Conservation (phyloP, 2,113 vertebrate species). For the Potamarius usumacintae region DNA sequence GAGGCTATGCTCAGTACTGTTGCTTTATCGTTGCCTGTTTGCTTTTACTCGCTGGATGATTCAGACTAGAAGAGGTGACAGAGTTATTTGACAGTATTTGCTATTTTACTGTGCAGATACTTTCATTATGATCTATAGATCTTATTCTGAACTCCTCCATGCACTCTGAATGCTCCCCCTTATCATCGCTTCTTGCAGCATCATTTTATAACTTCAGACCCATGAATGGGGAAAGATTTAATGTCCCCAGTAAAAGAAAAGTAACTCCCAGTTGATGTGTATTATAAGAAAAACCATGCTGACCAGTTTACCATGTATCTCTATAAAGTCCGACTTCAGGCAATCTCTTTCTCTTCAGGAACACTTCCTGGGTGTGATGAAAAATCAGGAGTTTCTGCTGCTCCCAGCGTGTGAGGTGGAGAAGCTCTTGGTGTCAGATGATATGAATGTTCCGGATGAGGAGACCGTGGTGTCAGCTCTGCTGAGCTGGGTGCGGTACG, state of each 20-base stretch:
- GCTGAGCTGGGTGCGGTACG: conserved; percentile 89
- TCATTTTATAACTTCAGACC: not conserved
- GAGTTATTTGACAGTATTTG: no score
- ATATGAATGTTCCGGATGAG: conserved; percentile 95
- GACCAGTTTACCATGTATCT: not conserved
- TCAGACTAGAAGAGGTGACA: no score
- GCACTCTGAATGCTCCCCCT: not conserved
- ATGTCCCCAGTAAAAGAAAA: not conserved
- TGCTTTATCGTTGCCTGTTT: no score
- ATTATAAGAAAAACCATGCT: not conserved
- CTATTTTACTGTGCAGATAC: no score
- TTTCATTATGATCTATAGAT: no score
- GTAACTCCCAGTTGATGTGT: not conserved
- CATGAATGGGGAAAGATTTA: not conserved
- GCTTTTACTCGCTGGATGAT: no score
- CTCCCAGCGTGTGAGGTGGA: conserved; percentile 89
- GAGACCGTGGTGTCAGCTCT: conserved; percentile 91
- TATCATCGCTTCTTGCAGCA: not conserved
- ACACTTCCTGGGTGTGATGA: conserved; percentile 94
- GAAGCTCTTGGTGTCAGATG: conserved; percentile 90
- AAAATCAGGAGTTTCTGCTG: conserved; percentile 93
- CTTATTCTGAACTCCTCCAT: no score
- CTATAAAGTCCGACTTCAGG: not conserved
- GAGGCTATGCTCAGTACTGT: no score
- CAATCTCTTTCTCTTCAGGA: conserved; percentile 74